These are phyloP conservation scores for Ptilodon capucinus DNA, from an alignment of 2,888 invertebrate species.

Conservation along the genomic window DNA sequence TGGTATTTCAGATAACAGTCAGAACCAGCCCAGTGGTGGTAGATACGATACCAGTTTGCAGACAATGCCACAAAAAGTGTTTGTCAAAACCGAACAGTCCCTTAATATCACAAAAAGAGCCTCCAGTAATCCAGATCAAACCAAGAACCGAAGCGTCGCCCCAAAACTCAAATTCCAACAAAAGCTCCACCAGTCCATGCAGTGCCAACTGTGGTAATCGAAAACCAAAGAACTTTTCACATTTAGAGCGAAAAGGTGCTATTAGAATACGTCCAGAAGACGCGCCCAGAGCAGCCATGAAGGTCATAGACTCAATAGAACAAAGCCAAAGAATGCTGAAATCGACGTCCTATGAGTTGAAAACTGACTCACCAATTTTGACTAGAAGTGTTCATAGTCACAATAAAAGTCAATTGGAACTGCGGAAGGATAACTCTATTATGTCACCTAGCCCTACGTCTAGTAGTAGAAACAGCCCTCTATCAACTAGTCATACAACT, in stretches of 20 bases:
- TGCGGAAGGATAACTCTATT: conserved; percentile 68
- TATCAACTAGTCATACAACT: conserved; percentile 78
- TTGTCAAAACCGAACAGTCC: conserved; percentile 82
- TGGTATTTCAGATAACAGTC: conserved; percentile 85
- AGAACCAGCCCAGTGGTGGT: conserved; percentile 88
- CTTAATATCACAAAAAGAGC: conserved; percentile 72
- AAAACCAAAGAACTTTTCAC: conserved; percentile 63
- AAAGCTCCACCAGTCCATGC: conserved; percentile 67
- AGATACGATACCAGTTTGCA: conserved; percentile 88
- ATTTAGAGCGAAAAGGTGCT: conserved; percentile 77
- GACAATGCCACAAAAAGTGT: conserved; percentile 91
- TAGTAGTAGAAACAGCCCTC: conserved; percentile 77
- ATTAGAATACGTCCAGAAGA: conserved; percentile 76
- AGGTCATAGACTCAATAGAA: conserved; percentile 77
- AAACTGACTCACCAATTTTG: conserved; percentile 70
- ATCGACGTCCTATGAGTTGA: conserved; percentile 74
- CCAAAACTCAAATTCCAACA: conserved; percentile 65
- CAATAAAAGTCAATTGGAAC: conserved; percentile 70
- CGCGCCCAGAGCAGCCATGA: conserved; percentile 70
- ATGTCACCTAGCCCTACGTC: conserved; percentile 74
- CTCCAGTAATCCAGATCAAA: conserved; percentile 53
- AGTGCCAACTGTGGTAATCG: conserved; percentile 70
- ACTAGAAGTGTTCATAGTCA: conserved; percentile 58
- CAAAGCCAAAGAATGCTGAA: conserved; percentile 78
- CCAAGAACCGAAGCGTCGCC: conserved; percentile 66